Evolutionary conservation across 1,140 invertebrate genomes (phyloP).

Genomic region (Orius laevigatus): DNA sequence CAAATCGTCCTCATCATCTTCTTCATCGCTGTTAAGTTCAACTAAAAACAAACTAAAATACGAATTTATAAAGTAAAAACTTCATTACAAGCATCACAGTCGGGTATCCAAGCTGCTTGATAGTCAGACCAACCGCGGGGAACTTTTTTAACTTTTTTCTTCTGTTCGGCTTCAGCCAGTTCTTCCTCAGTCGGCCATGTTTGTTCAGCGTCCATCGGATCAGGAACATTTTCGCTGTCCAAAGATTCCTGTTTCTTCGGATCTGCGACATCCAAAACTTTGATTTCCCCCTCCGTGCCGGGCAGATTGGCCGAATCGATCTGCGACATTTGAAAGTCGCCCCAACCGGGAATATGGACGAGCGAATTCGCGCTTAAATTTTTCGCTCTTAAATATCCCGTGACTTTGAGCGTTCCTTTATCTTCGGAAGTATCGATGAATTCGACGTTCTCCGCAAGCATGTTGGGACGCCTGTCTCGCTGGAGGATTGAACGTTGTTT

Average conservation of each 20-base stretch:
- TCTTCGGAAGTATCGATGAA: constrained; percentile 38
- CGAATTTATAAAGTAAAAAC: constrained; percentile 4
- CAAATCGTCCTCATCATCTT: constrained; percentile 22
- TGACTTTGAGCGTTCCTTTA: constrained; percentile 60
- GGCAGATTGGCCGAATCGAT: constrained; percentile 63
- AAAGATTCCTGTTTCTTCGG: constrained; percentile 56
- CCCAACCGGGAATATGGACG: constrained; percentile 77
- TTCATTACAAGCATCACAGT: constrained; percentile 38
- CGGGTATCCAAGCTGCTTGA: constrained; percentile 90
- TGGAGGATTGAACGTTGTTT: constrained; percentile 57
- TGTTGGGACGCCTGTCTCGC: constrained; percentile 57
- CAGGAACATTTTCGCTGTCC: constrained; percentile 60
- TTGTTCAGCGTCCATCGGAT: constrained; percentile 89
- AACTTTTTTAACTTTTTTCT: constrained; percentile 56
- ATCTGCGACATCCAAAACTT: constrained; percentile 47
- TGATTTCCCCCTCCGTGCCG: constrained; percentile 34
- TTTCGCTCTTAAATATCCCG: constrained; percentile 69
- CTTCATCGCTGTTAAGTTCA: constrained; percentile 11
- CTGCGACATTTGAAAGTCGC: constrained; percentile 77
- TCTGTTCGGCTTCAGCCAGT: constrained; percentile 47
- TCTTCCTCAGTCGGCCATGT: constrained; percentile 91
- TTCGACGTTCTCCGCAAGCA: constrained; percentile 62
- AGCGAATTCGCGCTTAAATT: constrained; percentile 72
- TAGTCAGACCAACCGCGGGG: constrained; percentile 92
- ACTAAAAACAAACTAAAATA: constrained; percentile 16